A percentile compares a stretch with the other conserved stretches of the same genome.
Evolutionary conservation across 2,797 vertebrate species (phyloP).

Genomic region (Mormyrops attenuatus): DNA sequence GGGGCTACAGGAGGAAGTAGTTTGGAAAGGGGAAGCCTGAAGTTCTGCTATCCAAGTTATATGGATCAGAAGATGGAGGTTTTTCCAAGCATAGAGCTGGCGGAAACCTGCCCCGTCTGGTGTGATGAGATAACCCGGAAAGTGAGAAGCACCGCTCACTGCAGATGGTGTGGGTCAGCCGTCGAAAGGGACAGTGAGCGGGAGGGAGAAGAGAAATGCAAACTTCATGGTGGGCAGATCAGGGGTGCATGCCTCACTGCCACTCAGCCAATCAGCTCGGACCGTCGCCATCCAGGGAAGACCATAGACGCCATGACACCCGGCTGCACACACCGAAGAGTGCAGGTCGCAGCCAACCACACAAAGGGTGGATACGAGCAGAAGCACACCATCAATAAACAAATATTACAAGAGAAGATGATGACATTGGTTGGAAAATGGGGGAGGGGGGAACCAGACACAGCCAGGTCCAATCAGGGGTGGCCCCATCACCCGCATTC

Average conservation of each 20-base stretch:
- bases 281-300: background rate
- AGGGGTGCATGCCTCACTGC: background rate
- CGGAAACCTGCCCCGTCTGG: background rate
- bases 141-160: background rate
- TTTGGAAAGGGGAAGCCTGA: background rate
- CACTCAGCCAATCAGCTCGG: background rate
- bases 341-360: background rate
- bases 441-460: background rate
- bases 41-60: background rate
- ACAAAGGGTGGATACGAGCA: background rate
- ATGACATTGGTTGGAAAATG: background rate
- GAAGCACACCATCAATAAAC: background rate
- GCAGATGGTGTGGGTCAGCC: background rate
- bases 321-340: background rate
- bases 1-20: background rate
- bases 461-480: background rate
- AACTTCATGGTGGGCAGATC: background rate
- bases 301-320: background rate
- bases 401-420: background rate
- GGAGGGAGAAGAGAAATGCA: background rate
- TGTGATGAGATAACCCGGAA: background rate
- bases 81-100: background rate
- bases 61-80: background rate
- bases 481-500: background rate
- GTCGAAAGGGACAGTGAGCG: background rate